Evolutionary conservation across 1,140 invertebrate genomes (phyloP).

Genomic region (Zophobas atratus): DNA sequence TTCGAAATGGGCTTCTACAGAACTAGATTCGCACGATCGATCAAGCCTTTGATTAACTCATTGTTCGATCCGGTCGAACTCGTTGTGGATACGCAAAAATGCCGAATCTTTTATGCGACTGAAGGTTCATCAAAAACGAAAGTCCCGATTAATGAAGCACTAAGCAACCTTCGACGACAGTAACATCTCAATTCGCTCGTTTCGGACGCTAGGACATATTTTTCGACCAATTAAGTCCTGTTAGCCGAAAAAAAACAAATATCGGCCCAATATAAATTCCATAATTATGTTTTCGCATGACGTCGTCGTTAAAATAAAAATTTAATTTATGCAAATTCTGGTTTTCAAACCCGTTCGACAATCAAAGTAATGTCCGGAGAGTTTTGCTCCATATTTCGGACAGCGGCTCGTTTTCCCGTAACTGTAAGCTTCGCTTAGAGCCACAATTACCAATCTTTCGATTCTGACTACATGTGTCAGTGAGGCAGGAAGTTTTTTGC

Average conservation of each 20-base stretch:
- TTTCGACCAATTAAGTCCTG: constrained; percentile 29
- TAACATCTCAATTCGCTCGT: constrained; percentile 9
- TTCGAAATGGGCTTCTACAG: too few relatives aligned
- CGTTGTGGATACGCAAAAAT: too few relatives aligned
- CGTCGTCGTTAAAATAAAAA: constrained; percentile 41
- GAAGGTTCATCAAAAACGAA: too few relatives aligned
- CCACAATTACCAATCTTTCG: constrained; percentile 30
- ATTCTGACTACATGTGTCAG: not conserved
- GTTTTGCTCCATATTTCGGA: constrained; percentile 25
- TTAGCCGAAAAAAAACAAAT: constrained; percentile 28
- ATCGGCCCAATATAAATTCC: constrained; percentile 39
- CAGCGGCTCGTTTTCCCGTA: constrained; percentile 18
- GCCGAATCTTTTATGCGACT: too few relatives aligned
- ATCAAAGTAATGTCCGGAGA: constrained; percentile 31
- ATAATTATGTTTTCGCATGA: constrained; percentile 42
- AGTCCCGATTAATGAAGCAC: too few relatives aligned
- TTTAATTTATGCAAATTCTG: constrained; percentile 42
- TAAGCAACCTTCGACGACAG: not conserved
- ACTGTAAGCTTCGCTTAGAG: constrained; percentile 30
- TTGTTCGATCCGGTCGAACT: too few relatives aligned
- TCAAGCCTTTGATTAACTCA: too few relatives aligned
- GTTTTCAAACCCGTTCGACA: constrained; percentile 33
- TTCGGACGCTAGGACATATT: constrained; percentile 25
- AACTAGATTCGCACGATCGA: too few relatives aligned
- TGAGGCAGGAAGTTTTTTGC: not conserved